Conservation (phyloP, 2,113 vertebrate genomes). For the Daphoenositta chrysoptera region DNA sequence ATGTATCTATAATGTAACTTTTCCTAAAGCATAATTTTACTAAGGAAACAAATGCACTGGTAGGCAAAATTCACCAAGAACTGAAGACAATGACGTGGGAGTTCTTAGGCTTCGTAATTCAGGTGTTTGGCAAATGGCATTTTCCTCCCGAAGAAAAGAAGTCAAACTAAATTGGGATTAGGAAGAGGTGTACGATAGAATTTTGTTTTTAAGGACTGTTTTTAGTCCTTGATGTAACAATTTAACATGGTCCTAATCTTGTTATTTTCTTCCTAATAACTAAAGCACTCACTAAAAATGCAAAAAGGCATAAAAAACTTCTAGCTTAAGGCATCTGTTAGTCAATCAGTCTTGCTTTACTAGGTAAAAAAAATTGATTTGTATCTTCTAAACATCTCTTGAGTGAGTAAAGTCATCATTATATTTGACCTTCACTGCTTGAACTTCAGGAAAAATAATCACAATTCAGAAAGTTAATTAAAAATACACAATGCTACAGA, state of each 20-base stretch:
- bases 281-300: background rate
- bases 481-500: background rate
- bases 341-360: background rate
- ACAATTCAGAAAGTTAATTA: conserved; percentile 10
- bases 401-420: background rate
- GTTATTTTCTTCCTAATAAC: background rate
- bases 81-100: background rate
- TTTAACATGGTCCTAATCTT: background rate
- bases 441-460: conserved; percentile 13
- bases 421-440: background rate
- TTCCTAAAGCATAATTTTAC: background rate
- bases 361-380: background rate
- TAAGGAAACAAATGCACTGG: background rate
- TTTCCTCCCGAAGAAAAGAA: background rate
- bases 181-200: background rate
- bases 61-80: background rate
- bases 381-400: background rate
- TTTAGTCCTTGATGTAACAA: background rate
- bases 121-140: background rate
- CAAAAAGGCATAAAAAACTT: background rate
- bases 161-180: background rate
- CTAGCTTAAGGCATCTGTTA: background rate
- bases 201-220: background rate
- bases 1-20: background rate
- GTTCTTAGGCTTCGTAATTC: background rate